Evolutionary conservation across 1,140 invertebrate genomes (phyloP).

Genomic region (Ostrea edulis): DNA sequence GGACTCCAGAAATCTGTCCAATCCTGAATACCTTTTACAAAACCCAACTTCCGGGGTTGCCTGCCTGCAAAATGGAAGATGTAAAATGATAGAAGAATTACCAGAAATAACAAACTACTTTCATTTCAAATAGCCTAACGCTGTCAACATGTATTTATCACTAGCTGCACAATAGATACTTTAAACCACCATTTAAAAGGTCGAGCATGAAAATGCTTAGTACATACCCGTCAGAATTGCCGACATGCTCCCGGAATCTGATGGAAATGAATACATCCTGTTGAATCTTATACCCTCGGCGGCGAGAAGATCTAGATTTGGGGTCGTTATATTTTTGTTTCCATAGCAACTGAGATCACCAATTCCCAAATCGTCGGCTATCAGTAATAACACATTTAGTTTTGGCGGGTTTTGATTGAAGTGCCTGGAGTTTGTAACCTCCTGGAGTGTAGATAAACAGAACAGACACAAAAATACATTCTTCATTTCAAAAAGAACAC

Average conservation of each 20-base stretch:
- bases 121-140: too few relatives aligned
- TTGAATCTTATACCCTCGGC: conserved; percentile 68
- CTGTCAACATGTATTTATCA: too few relatives aligned
- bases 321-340: conserved; percentile 72
- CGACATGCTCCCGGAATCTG: conserved; percentile 49
- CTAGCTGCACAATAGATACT: too few relatives aligned
- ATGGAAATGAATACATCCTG: conserved; percentile 54
- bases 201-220: neutral
- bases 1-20: conserved; percentile 54
- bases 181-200: too few relatives aligned
- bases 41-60: conserved; percentile 47
- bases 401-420: neutral
- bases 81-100: too few relatives aligned
- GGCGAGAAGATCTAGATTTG: conserved; percentile 75
- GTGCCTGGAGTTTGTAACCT: neutral
- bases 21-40: conserved; percentile 44
- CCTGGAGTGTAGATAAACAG: neutral
- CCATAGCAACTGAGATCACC: conserved; percentile 77
- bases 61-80: conserved; percentile 17
- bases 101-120: too few relatives aligned
- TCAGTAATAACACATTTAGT: conserved; percentile 74
- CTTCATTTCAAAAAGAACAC: neutral
- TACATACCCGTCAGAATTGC: conserved; percentile 49
- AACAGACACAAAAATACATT: neutral
- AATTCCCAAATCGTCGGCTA: conserved; percentile 78